These are phyloP conservation scores for Allophyes oxyacanthae DNA, from an alignment of 2,888 invertebrate genomes.

Conservation along the genomic window DNA sequence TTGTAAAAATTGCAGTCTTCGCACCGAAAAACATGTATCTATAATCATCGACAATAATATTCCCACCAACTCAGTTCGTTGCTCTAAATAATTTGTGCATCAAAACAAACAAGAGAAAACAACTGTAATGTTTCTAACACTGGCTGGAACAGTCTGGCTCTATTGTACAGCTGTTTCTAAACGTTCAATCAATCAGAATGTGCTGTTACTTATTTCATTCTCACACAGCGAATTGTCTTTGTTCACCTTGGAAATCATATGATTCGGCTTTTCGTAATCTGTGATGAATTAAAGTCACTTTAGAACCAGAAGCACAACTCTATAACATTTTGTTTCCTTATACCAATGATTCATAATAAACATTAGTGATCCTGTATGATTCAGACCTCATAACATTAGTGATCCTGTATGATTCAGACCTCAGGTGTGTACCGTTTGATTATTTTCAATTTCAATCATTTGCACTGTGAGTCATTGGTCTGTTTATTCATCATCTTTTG, in stretches of 20 bases:
- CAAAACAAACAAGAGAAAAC: constrained; percentile 48
- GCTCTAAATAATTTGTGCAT: constrained; percentile 48
- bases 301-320: no score
- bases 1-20: constrained; percentile 12
- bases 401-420: constrained; percentile 24
- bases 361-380: constrained; percentile 17
- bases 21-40: constrained; percentile 12
- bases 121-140: constrained; percentile 30
- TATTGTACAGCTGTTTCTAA: constrained; percentile 22
- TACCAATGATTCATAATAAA: no score
- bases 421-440: constrained; percentile 10
- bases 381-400: constrained; percentile 10
- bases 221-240: no score
- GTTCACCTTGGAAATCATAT: no score
- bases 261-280: no score
- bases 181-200: constrained; percentile 13
- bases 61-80: constrained; percentile 55
- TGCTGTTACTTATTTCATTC: background rate
- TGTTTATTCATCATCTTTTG: constrained; percentile 1
- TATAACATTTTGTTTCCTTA: no score
- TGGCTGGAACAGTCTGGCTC: constrained; percentile 23
- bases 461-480: background rate
- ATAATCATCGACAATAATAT: constrained; percentile 51
- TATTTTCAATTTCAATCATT: constrained; percentile 1
- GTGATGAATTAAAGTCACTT: no score